Conservation (phyloP, 2,113 vertebrate species). For the Procavia capensis region DNA sequence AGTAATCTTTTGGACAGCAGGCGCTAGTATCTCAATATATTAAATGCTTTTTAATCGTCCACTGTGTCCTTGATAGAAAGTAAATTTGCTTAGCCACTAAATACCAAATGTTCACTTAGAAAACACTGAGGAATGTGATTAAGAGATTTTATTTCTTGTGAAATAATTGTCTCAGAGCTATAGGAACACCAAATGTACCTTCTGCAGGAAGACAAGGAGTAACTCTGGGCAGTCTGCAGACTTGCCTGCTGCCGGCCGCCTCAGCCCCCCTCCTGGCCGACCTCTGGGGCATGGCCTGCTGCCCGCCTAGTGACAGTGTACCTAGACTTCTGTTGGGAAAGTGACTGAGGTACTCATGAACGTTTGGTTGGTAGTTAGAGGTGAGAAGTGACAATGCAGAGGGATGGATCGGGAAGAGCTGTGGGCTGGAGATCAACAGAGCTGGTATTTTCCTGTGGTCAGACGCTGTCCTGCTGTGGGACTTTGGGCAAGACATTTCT, state of each 20-base stretch:
- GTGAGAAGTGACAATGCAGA: neutral
- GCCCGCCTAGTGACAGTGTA: neutral
- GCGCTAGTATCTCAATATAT: slow-evolving; percentile 30
- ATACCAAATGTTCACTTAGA: slow-evolving; percentile 68
- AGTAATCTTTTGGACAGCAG: slow-evolving; percentile 51
- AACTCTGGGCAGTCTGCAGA: neutral
- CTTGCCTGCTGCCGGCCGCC: neutral
- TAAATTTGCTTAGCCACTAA: slow-evolving; percentile 74
- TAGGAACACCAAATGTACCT: slow-evolving; percentile 45
- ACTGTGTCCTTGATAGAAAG: slow-evolving; percentile 60
- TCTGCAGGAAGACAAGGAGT: neutral
- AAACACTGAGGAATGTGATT: slow-evolving; percentile 67
- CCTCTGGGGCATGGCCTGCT: neutral
- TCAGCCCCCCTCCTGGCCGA: neutral
- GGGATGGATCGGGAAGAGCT: neutral
- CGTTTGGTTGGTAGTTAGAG: neutral
- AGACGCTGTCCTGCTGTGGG: neutral
- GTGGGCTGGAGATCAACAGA: neutral
- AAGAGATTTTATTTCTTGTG: slow-evolving; percentile 70
- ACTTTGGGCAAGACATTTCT: neutral
- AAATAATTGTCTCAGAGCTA: slow-evolving; percentile 61
- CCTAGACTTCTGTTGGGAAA: neutral
- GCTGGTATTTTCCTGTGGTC: neutral
- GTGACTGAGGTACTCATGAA: neutral
- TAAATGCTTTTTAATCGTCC: slow-evolving; percentile 71